Percentiles rank a stretch among this genome's conserved stretches.
phyloP scores from a whole-genome alignment of 2,888 invertebrate genomes.

The Cybosia mesomella region DNA sequence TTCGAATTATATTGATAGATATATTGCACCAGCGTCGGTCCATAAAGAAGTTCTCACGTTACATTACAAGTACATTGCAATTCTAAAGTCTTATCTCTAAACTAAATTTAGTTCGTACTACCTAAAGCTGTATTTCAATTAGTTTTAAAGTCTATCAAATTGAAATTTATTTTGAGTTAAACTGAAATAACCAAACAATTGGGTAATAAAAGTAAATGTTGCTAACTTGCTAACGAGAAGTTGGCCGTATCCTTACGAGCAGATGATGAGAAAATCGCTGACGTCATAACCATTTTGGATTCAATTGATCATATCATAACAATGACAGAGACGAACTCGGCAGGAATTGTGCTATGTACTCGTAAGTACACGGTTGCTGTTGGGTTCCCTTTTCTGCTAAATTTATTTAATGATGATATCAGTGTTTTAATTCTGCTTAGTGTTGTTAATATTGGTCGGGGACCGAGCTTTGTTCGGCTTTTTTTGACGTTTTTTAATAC shows the following conservation, averaged over 20 bases:
- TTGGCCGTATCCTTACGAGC: background rate
- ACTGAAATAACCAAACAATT: constrained; percentile 14
- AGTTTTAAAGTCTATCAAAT: constrained; percentile 10
- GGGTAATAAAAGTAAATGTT: constrained; percentile 10
- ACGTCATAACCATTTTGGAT: background rate
- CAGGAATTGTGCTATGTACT: background rate
- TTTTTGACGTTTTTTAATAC: no score
- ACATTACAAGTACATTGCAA: constrained; percentile 27
- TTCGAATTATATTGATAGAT: constrained; percentile 30
- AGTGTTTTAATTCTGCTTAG: no score
- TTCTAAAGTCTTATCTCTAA: constrained; percentile 16
- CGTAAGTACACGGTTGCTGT: background rate
- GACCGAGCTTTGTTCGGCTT: no score
- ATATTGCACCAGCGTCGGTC: constrained; percentile 32
- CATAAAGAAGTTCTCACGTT: constrained; percentile 46
- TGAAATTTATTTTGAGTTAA: constrained; percentile 14
- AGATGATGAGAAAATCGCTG: constrained; percentile 5
- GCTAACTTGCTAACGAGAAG: background rate
- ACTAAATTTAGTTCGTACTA: constrained; percentile 32
- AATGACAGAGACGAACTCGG: constrained; percentile 1
- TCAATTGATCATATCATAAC: background rate
- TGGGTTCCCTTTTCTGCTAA: background rate
- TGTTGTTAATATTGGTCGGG: no score
- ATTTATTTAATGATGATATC: background rate
- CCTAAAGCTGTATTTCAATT: constrained; percentile 13